These are phyloP conservation scores for Crotalus tigris DNA, from an alignment of 2,113 vertebrate species.

Conservation along the genomic window DNA sequence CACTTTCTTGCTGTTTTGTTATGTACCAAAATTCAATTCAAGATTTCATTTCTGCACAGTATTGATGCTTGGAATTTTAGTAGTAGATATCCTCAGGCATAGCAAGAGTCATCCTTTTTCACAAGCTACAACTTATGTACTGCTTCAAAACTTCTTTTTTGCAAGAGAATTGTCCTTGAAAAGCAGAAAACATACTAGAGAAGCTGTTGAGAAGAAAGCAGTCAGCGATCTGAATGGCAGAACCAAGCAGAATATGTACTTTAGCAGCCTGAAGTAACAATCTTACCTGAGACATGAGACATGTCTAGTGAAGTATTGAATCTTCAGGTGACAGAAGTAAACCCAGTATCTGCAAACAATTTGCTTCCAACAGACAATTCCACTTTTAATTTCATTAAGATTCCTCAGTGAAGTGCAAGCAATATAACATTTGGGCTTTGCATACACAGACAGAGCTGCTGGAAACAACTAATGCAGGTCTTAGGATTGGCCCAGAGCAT, in stretches of 20 bases:
- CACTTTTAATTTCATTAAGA: neutral
- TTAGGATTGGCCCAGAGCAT: neutral
- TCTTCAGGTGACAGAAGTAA: neutral
- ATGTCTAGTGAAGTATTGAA: neutral
- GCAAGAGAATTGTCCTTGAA: neutral
- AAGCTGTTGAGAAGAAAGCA: neutral
- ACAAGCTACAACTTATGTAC: neutral
- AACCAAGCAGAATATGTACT: neutral
- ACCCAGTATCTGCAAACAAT: neutral
- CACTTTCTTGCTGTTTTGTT: neutral
- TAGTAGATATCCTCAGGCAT: neutral
- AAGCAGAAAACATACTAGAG: neutral
- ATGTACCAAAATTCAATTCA: neutral
- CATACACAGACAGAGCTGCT: neutral
- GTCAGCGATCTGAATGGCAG: neutral
- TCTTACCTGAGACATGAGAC: neutral
- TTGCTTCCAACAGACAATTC: neutral
- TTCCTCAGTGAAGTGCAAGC: neutral
- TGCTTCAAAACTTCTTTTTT: slow-evolving; percentile 3
- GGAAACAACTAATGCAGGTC: neutral
- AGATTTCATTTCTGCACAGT: neutral
- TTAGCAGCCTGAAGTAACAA: neutral
- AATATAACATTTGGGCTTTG: neutral
- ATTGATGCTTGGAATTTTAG: neutral
- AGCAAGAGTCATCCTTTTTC: neutral